Evolutionary conservation across 2,113 vertebrate genomes (phyloP), one percentile per base, ranked within the genome.

Genomic region (Platycercus adscitus): DNA sequence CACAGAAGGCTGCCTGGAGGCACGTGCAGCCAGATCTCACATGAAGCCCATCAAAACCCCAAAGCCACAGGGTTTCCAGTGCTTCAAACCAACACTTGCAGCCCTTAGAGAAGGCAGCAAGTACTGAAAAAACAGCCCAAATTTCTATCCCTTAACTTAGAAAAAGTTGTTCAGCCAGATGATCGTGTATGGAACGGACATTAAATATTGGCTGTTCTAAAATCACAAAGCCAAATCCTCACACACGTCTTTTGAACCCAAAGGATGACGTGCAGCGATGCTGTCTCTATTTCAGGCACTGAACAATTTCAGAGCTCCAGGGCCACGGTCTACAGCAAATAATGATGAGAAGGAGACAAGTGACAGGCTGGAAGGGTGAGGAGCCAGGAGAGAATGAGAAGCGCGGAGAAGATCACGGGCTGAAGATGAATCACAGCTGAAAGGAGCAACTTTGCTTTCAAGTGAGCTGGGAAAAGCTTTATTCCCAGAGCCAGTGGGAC

Each of bases 401-500:
- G 58, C 73, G 63, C 3, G 0, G 21, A 43, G 55, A 86, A 82
- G 88, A 96, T 91, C 58, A 70, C 0, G 75, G 71, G 31, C 72
- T 81, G 76, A 80, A 88, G 93, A 95, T 77, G 49, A 80, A 93
- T 76, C 11, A 0, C 35, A 68, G 49, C 78, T 71, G 66, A 91
- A 95, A 93, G 77, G 41, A 81, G 56, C 43, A 73, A 89, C 79
- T 82, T 77, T n/a, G 87, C 94, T 96, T 96, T 96, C 90, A 95
- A 93, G 86, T 55, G 75, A 89, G 70, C 69, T 82, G 55, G 43
- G 77, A 93, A 87, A 88, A 92, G 55, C 82, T 60, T 89, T 46
- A 8, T 64, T 72, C 58, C 72, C 14, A 33, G 79, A 89, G 35
- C 53, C 81, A 43, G 17, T 2, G 10, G 1, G 9, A 52, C 50